Evolutionary conservation across 1,140 invertebrate species (phyloP), one percentile per base, ranked within the genome.

Genomic region (Oppia nitens): DNA sequence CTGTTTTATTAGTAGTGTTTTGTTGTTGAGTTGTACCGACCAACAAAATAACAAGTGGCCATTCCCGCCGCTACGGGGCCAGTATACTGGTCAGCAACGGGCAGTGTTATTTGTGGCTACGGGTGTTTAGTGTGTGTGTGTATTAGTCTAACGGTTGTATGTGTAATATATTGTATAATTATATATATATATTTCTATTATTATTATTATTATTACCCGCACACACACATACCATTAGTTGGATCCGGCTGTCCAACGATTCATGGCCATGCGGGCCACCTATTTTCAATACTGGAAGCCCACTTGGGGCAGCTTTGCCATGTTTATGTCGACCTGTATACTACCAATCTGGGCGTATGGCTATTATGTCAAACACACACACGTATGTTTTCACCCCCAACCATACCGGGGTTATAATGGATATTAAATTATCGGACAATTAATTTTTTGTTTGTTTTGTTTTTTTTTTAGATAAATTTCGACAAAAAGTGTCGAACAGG

Each of bases 211-310:
- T 9, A 56, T 17, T n/a, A n/a, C n/a, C n/a, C n/a, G n/a, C n/a
- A n/a, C n/a, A n/a, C n/a, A n/a, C n/a, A 55, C 2, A 28, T 70
- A 66, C 62, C 77, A 78, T 57, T 68, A 90, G 86, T 81, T 87
- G 69, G 86, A 89, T 72, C 70, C 78, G 50, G 81, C 77, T 23
- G 64, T 87, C 17, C 78, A 84, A 65, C 77, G 83, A 58, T 85
- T 77, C 66, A 70, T 78, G 63, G 76, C 83, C 0, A 79, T 84
- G 76, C 77, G 78, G 70, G 76, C 77, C 0, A 77, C 73, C 3
- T 72, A 76, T 47, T 78, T 75, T 57, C 77, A 84, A 11, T 73
- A 79, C 64, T 87, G 85, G 68, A 79, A 77, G 66, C 77, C 82
- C 21, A 83, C 77, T 26, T 55, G 49, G 47, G 26, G n/a, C 6